Evolutionary conservation across 2,888 invertebrate genomes (phyloP).

Genomic region (Hyppa rectilinea): DNA sequence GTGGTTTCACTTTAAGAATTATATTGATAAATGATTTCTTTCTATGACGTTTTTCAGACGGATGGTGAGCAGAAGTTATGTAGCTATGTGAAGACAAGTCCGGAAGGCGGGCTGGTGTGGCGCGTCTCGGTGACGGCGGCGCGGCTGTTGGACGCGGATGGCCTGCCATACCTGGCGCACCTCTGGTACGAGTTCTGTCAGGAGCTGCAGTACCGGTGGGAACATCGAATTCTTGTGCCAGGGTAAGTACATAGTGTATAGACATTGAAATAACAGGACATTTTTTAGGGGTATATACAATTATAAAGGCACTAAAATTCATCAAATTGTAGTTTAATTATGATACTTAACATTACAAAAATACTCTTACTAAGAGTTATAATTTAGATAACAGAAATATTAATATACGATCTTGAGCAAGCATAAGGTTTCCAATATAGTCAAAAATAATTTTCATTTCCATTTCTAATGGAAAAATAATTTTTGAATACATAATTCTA

Average conservation of each 20-base stretch:
- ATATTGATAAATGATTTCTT: not conserved
- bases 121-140: constrained; percentile 94
- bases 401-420: constrained; percentile 27
- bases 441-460: not conserved
- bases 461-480: not conserved
- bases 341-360: constrained; percentile 34
- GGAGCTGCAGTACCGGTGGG: constrained; percentile 97
- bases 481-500: not conserved
- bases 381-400: constrained; percentile 24
- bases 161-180: constrained; percentile 95
- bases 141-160: constrained; percentile 93
- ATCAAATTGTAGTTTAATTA: constrained; percentile 46
- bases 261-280: not conserved
- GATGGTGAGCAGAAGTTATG: constrained; percentile 85
- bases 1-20: constrained; percentile 17
- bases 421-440: not conserved
- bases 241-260: constrained; percentile 92
- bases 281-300: not conserved
- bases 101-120: constrained; percentile 95
- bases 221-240: constrained; percentile 94
- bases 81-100: constrained; percentile 94
- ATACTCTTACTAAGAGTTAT: constrained; percentile 12
- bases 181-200: constrained; percentile 98
- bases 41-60: constrained; percentile 77
- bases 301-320: not conserved